Evolutionary conservation across 2,797 vertebrate species (phyloP), one percentile per base, ranked within the genome.

Genomic region (Thunnus albacares): DNA sequence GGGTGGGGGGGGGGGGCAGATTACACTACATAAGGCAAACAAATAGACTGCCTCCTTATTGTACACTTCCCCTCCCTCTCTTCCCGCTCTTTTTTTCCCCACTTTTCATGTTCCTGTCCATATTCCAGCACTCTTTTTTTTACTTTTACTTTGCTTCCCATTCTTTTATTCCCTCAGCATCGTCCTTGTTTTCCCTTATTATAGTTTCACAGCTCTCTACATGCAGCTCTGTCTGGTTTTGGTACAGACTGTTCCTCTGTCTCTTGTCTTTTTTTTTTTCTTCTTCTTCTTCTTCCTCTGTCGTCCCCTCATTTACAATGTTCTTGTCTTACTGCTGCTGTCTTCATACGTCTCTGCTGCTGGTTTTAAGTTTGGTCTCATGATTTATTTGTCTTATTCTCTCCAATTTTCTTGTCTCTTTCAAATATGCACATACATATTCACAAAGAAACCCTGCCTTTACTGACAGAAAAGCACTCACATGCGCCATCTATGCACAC

Each of bases 1-100:
- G 12, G 38, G 24, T 43, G 62, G 59, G 20, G 51, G 43, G 76
- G 24, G 24, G 58, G 62, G 62, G 17, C 28, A 30, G 28, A 30
- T 68, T 69, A 71, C 47, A 24, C 74, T 79, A 77, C 67, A 84
- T 49, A 70, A 78, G 64, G 80, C 71, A 89, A 88, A 92, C 87
- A 91, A 87, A 90, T 85, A 83, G 66, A 74, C 71, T 81, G 26
- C 59, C 53, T 69, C 71, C 75, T 65, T 41, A 41, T 53, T 53
- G 20, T 20, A 30, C 35, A 49, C 52, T 45, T n/a, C 12, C 41
- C 43, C 5, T 24, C 38, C 38, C 26, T 51, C 18, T 12, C n/a
- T 20, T 51, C 15, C 60, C 18, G 18, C 2, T 64, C 63, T 84
- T 71, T 47, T 49, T 64, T 66, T 35, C 41, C 12, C 20, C 6